Percentiles rank a stretch among this genome's conserved stretches.
Evolutionary conservation across 2,888 invertebrate genomes (phyloP).

Genomic region (Pelosia muscerda): DNA sequence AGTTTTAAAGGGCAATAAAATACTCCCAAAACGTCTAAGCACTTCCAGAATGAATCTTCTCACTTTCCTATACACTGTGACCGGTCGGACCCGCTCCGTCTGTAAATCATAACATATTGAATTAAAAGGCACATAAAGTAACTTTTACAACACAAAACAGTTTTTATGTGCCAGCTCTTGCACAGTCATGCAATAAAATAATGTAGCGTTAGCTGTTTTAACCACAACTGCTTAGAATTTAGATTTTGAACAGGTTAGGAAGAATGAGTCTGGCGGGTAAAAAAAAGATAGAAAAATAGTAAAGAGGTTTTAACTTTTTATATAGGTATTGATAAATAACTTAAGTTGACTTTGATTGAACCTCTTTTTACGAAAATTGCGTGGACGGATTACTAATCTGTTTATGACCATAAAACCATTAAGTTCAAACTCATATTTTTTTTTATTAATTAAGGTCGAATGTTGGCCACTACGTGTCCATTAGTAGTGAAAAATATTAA

Average conservation of each 20-base stretch:
- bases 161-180: slow-evolving; percentile 46
- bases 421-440: too few species aligned
- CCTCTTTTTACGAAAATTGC: too few species aligned
- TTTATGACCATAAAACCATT: too few species aligned
- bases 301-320: too few species aligned
- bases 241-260: slow-evolving; percentile 10
- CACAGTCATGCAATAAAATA: slow-evolving; percentile 47
- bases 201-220: slow-evolving; percentile 24
- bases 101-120: slow-evolving; percentile 68
- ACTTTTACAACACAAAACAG: slow-evolving; percentile 54
- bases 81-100: slow-evolving; percentile 39
- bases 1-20: not conserved
- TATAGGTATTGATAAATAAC: too few species aligned
- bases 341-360: too few species aligned
- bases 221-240: slow-evolving; percentile 22
- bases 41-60: slow-evolving; percentile 16
- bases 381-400: too few species aligned
- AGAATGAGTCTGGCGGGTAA: too few species aligned
- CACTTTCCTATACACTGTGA: not conserved
- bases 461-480: too few species aligned
- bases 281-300: too few species aligned
- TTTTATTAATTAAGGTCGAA: too few species aligned
- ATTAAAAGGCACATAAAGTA: slow-evolving; percentile 57
- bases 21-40: not conserved
- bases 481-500: too few species aligned